Percentiles rank a stretch among this genome's conserved stretches.
phyloP scores from a whole-genome alignment of 2,113 vertebrate species.

The Falcunculus frontatus region DNA sequence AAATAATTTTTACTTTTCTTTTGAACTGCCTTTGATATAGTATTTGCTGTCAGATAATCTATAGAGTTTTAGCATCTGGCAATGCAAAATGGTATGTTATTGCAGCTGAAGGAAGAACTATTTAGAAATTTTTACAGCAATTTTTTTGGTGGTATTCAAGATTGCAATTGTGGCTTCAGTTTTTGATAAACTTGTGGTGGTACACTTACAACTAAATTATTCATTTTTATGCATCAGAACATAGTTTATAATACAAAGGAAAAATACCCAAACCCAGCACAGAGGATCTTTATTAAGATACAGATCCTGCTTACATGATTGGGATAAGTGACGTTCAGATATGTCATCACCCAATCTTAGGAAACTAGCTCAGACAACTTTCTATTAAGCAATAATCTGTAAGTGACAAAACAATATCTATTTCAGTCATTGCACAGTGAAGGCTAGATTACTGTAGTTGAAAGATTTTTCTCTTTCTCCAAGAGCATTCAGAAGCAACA shows the following conservation, averaged over 20 bases:
- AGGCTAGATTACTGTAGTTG: background rate
- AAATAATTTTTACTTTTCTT: constrained; percentile 52
- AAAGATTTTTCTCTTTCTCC: constrained; percentile 39
- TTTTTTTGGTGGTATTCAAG: constrained; percentile 10
- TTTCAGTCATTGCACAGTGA: constrained; percentile 22
- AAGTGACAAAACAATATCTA: constrained; percentile 4
- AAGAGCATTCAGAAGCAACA: background rate
- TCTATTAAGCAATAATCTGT: constrained; percentile 27
- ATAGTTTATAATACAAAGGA: background rate
- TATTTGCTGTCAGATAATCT: constrained; percentile 45
- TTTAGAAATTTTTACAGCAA: constrained; percentile 9
- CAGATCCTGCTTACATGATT: background rate
- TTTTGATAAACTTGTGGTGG: constrained; percentile 30
- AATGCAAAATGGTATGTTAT: background rate
- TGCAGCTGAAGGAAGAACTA: constrained; percentile 28
- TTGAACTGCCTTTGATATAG: constrained; percentile 45
- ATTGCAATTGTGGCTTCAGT: constrained; percentile 39
- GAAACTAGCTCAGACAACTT: background rate
- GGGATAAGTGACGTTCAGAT: background rate
- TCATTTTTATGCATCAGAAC: constrained; percentile 12
- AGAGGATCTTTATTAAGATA: constrained; percentile 28
- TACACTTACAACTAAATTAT: constrained; percentile 34
- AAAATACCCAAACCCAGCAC: background rate
- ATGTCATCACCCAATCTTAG: constrained; percentile 28
- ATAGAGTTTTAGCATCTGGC: constrained; percentile 55